These are phyloP conservation scores for Dissostichus mawsoni DNA, from an alignment of 2,113 vertebrate species.

Conservation along the genomic window DNA sequence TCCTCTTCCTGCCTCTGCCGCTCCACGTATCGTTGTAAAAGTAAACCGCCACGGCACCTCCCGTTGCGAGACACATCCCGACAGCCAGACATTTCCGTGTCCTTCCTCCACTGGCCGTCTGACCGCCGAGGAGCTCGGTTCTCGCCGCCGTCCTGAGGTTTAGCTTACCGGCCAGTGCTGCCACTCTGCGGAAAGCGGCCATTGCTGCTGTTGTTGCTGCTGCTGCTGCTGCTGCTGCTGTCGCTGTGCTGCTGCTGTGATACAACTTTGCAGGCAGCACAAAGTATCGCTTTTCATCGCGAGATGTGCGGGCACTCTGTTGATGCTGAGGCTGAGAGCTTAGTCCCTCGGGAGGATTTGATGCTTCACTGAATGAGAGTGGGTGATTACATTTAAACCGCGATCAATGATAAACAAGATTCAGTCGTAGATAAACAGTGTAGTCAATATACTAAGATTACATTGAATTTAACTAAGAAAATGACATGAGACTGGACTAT, in stretches of 20 bases:
- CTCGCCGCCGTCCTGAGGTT: constrained; percentile 50
- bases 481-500: not conserved
- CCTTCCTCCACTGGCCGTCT: not conserved
- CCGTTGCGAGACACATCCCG: constrained; percentile 75
- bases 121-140: constrained; percentile 40
- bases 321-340: constrained; percentile 32
- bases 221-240: constrained; percentile 48
- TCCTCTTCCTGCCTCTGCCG: constrained; percentile 60
- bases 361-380: constrained; percentile 10
- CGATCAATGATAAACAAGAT: constrained; percentile 18
- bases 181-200: constrained; percentile 81
- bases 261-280: constrained; percentile 52
- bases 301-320: constrained; percentile 69
- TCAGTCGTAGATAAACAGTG: not conserved
- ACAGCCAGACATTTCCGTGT: constrained; percentile 54
- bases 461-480: not conserved
- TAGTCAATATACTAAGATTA: not conserved
- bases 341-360: constrained; percentile 16
- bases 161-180: constrained; percentile 64
- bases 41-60: constrained; percentile 77
- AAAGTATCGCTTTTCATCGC: constrained; percentile 76
- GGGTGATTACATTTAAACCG: constrained; percentile 1
- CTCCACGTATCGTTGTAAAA: constrained; percentile 59
- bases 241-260: constrained; percentile 43
- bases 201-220: constrained; percentile 70